These are phyloP conservation scores for Ectropis grisescens DNA, from an alignment of 1,140 invertebrate species.

Conservation along the genomic window DNA sequence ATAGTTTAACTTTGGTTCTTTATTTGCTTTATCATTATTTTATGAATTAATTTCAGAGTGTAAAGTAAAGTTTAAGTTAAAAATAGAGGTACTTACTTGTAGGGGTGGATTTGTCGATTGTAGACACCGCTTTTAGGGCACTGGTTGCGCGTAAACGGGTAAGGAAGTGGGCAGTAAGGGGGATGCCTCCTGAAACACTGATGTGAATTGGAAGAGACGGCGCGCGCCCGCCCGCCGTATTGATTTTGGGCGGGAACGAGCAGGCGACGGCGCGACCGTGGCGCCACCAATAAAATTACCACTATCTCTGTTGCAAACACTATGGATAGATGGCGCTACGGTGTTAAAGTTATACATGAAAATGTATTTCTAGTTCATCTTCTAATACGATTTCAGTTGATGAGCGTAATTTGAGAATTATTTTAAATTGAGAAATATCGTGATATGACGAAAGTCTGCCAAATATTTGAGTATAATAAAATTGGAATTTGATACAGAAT, in stretches of 20 bases:
- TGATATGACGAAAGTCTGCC: too few species aligned
- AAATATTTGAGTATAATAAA: too few species aligned
- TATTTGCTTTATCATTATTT: not conserved
- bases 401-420: too few species aligned
- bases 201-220: constrained; percentile 41
- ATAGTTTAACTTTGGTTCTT: too few species aligned
- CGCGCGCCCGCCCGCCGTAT: constrained; percentile 40
- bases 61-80: not conserved
- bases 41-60: constrained; percentile 17
- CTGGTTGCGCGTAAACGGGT: constrained; percentile 36
- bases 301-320: too few species aligned
- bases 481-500: too few species aligned
- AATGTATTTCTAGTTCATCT: too few species aligned
- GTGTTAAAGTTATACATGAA: too few species aligned
- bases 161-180: constrained; percentile 36
- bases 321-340: constrained; percentile 13
- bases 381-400: too few species aligned
- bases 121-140: constrained; percentile 33
- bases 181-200: constrained; percentile 42
- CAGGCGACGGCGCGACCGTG: constrained; percentile 9
- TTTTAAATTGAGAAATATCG: too few species aligned
- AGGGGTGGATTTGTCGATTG: constrained; percentile 17
- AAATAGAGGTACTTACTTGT: constrained; percentile 24
- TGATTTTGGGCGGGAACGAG: constrained; percentile 59
- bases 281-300: constrained; percentile 21